A percentile compares a stretch with the other conserved stretches of the same genome.
phyloP scores from a whole-genome alignment of 1,140 invertebrate species.

The Caenorhabditis tropicalis region DNA sequence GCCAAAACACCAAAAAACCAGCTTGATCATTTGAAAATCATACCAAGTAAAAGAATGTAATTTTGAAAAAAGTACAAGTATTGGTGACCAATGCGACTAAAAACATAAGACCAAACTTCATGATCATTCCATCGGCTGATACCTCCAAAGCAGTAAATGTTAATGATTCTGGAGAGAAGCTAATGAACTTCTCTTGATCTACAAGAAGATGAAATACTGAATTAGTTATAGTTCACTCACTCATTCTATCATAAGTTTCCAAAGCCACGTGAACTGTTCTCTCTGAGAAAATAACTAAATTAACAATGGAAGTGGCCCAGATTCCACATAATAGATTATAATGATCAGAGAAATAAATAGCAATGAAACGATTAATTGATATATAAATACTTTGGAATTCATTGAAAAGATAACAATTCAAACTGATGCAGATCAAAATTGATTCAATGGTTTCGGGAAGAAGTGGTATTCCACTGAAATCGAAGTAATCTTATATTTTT shows the following conservation, averaged over 20 bases:
- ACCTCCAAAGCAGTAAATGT: not conserved
- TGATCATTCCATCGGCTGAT: not conserved
- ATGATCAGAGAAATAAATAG: not conserved
- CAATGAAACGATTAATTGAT: not conserved
- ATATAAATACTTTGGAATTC: not conserved
- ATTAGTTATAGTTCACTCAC: not conserved
- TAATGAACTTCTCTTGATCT: not conserved
- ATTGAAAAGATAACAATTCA: not conserved
- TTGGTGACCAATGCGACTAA: not conserved
- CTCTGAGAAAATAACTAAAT: not conserved
- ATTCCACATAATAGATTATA: not conserved
- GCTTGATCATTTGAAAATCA: not conserved
- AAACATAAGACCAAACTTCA: not conserved
- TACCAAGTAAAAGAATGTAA: not conserved
- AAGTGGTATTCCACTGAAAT: not conserved
- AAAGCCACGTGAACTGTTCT: not conserved
- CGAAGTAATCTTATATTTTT: too few relatives aligned
- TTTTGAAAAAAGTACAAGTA: not conserved
- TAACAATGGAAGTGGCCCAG: not conserved
- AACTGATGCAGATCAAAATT: not conserved
- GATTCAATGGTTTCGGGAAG: not conserved
- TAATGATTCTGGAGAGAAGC: not conserved
- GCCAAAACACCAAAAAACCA: not conserved
- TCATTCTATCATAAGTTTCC: not conserved
- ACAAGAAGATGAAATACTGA: not conserved